Percentiles rank a stretch among this genome's conserved stretches.
Evolutionary conservation across 2,113 vertebrate species (phyloP).

Genomic region (Conger conger): DNA sequence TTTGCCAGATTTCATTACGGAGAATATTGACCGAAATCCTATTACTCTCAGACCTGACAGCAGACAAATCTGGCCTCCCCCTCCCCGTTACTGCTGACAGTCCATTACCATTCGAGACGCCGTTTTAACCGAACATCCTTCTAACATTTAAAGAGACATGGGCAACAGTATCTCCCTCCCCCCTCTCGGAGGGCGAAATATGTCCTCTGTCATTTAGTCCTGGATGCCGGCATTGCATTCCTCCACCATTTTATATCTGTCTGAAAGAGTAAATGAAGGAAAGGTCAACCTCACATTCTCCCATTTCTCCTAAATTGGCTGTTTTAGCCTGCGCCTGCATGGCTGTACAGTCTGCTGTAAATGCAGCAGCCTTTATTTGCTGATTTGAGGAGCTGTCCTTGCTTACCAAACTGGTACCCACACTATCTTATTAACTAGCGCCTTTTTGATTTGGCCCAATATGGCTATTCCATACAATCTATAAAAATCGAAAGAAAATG

Average conservation of each 20-base stretch:
- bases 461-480: not conserved
- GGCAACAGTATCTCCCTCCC: constrained; percentile 23
- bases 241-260: constrained; percentile 59
- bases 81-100: constrained; percentile 44
- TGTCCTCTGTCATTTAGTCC: constrained; percentile 64
- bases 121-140: constrained; percentile 11
- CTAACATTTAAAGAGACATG: constrained; percentile 34
- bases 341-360: constrained; percentile 19
- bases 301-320: constrained; percentile 73
- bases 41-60: constrained; percentile 13
- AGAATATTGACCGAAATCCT: constrained; percentile 22
- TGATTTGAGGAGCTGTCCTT: constrained; percentile 65
- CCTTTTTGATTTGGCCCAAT: constrained; percentile 25
- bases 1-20: not conserved
- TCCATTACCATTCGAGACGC: constrained; percentile 31
- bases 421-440: constrained; percentile 55
- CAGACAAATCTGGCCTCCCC: constrained; percentile 32
- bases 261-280: constrained; percentile 64
- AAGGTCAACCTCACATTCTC: constrained; percentile 66
- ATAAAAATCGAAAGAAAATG: not conserved
- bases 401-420: constrained; percentile 63
- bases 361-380: constrained; percentile 32
- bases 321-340: constrained; percentile 46
- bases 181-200: constrained; percentile 62
- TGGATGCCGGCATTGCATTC: constrained; percentile 51